Conservation (phyloP, 2,113 vertebrate species). For the Aegotheles bennettii region DNA sequence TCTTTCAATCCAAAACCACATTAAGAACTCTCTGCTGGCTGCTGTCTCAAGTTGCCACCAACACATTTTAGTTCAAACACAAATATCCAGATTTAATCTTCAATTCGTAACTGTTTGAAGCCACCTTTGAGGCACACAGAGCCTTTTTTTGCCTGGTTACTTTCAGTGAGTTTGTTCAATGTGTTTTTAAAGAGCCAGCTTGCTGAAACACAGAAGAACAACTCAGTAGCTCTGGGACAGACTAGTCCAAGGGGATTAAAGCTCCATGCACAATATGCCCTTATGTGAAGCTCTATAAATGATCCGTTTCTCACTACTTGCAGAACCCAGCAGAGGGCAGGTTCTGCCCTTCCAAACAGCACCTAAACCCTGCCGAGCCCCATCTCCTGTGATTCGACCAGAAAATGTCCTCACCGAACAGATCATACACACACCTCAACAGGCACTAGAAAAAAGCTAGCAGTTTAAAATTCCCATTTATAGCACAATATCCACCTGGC, state of each 20-base stretch:
- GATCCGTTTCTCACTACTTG: background rate
- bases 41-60: background rate
- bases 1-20: background rate
- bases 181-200: background rate
- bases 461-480: background rate
- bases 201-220: background rate
- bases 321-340: constrained; percentile 70
- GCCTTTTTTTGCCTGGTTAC: background rate
- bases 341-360: constrained; percentile 9
- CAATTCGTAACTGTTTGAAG: background rate
- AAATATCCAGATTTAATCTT: background rate
- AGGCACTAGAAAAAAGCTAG: background rate
- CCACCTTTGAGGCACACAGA: background rate
- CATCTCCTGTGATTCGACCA: fast-evolving
- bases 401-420: background rate
- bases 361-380: fast-evolving
- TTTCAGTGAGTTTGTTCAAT: background rate
- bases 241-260: background rate
- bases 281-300: background rate
- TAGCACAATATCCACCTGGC: background rate
- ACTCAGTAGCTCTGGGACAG: background rate
- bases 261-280: background rate
- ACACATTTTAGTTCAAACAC: background rate
- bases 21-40: background rate
- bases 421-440: no score